Evolutionary conservation across 2,888 invertebrate species (phyloP).

Genomic region (Tanytarsus gracilentus): DNA sequence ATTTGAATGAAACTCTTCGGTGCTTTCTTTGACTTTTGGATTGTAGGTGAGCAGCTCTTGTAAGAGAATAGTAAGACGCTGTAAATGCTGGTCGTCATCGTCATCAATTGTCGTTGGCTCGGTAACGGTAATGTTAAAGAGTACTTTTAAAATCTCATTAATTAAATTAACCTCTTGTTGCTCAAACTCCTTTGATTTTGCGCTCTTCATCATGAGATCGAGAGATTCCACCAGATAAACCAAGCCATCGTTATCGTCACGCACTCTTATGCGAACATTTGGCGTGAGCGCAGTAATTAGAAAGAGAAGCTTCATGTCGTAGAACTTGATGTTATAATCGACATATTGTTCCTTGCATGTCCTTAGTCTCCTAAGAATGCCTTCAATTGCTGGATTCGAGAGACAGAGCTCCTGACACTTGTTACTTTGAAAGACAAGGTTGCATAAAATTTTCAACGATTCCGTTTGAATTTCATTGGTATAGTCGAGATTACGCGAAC

Average conservation of each 20-base stretch:
- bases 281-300: conserved; percentile 75
- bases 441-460: conserved; percentile 80
- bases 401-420: conserved; percentile 53
- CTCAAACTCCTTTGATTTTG: conserved; percentile 30
- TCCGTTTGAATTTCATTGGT: conserved; percentile 57
- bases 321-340: conserved; percentile 66
- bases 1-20: conserved; percentile 64
- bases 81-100: conserved; percentile 61
- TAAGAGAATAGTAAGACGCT: conserved; percentile 62
- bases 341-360: conserved; percentile 55
- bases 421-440: conserved; percentile 70
- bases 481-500: conserved; percentile 40
- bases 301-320: conserved; percentile 81
- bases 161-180: conserved; percentile 24
- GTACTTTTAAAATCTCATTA: conserved; percentile 61
- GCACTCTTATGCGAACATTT: conserved; percentile 56
- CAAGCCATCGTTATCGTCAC: conserved; percentile 59
- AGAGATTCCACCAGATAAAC: conserved; percentile 58
- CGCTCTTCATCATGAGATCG: conserved; percentile 52
- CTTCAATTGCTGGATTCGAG: conserved; percentile 57
- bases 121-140: conserved; percentile 65
- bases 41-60: conserved; percentile 58
- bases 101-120: conserved; percentile 46
- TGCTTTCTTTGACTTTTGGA: conserved; percentile 50
- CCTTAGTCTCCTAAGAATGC: conserved; percentile 61